Evolutionary conservation across 2,888 invertebrate species (phyloP).

Genomic region (Tipula lateralis): DNA sequence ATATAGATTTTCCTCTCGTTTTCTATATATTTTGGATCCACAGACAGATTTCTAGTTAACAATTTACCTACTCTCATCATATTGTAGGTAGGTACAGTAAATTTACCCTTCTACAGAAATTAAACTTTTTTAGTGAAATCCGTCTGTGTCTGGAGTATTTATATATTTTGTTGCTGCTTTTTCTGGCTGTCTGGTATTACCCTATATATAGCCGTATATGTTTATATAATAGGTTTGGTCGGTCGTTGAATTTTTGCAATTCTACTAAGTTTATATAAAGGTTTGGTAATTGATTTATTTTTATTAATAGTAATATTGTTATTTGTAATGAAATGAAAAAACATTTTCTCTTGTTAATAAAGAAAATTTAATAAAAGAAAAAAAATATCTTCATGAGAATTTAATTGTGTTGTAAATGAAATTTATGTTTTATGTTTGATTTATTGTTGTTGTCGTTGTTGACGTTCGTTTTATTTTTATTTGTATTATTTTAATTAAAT

Average conservation of each 20-base stretch:
- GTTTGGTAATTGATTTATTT: slow-evolving; percentile 19
- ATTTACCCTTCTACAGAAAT: not conserved
- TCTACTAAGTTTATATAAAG: not conserved
- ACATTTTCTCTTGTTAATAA: not conserved
- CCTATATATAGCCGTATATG: too few relatives aligned
- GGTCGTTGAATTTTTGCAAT: slow-evolving; percentile 14
- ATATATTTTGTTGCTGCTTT: not conserved
- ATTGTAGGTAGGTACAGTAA: not conserved
- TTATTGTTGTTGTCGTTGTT: not conserved
- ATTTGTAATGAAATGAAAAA: not conserved
- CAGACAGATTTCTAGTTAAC: slow-evolving; percentile 24
- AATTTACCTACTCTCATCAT: slow-evolving; percentile 6
- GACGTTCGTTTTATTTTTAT: not conserved
- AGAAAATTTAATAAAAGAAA: not conserved
- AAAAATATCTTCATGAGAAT: not conserved
- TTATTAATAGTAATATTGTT: not conserved
- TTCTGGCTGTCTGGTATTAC: not conserved
- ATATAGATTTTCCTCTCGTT: not conserved
- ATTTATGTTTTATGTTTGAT: not conserved
- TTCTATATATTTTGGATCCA: not conserved
- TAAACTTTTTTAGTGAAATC: not conserved
- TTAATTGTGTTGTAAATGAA: not conserved
- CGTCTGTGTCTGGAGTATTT: slow-evolving; percentile 1
- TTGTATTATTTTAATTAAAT: not conserved
- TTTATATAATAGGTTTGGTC: not conserved